phyloP scores from a whole-genome alignment of 2,113 vertebrate genomes.

The Pteronura brasiliensis region DNA sequence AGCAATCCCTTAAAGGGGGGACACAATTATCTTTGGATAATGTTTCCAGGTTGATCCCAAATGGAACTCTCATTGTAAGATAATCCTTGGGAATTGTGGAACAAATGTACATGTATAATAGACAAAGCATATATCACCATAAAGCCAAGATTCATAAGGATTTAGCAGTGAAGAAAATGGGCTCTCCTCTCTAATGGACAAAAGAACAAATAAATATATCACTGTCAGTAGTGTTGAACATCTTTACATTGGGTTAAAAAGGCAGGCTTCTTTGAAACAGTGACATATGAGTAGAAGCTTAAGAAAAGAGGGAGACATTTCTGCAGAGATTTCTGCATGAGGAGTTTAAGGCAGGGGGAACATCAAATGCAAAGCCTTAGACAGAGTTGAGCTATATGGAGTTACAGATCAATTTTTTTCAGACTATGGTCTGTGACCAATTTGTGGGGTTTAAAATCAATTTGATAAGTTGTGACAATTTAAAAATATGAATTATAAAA shows the following conservation, averaged over 20 bases:
- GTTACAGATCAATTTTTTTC: background rate
- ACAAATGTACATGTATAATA: background rate
- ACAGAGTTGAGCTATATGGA: background rate
- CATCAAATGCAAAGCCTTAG: background rate
- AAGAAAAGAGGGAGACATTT: background rate
- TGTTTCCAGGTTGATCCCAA: background rate
- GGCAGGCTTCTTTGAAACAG: background rate
- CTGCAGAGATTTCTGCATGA: background rate
- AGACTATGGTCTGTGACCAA: background rate
- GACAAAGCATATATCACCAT: background rate
- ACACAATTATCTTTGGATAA: background rate
- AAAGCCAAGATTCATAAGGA: background rate
- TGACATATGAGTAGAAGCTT: background rate
- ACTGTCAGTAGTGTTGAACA: background rate
- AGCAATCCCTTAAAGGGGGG: background rate
- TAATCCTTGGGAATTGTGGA: background rate
- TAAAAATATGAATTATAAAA: background rate
- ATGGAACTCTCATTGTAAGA: background rate
- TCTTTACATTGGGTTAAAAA: background rate
- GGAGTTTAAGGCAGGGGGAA: background rate
- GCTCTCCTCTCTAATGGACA: background rate
- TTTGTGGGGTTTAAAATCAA: background rate
- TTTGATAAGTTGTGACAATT: background rate
- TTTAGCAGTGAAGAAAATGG: background rate
- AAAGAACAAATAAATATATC: background rate